A percentile compares a stretch with the other conserved stretches of the same genome.
phyloP scores from a whole-genome alignment of 2,113 vertebrate genomes.

The Anhinga anhinga region DNA sequence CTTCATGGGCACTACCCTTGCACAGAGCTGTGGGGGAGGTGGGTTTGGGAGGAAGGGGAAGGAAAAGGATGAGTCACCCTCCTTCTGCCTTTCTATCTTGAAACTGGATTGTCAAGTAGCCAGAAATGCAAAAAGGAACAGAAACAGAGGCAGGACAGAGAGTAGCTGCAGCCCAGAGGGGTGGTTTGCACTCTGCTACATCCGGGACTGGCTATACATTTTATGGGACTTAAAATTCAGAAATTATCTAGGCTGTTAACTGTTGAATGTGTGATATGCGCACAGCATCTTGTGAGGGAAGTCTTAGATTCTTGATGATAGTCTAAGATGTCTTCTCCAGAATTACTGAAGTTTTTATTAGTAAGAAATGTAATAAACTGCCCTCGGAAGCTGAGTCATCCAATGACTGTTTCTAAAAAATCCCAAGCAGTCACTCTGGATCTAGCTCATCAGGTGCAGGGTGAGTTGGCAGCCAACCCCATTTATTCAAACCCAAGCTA shows the following conservation, averaged over 20 bases:
- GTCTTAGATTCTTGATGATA: not conserved
- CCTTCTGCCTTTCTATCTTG: not conserved
- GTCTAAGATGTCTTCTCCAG: slow-evolving; percentile 24
- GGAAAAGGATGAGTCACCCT: not conserved
- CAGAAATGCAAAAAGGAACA: not conserved
- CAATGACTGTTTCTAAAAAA: slow-evolving; percentile 21
- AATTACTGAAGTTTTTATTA: slow-evolving; percentile 46
- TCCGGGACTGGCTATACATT: not conserved
- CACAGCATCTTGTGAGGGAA: not conserved
- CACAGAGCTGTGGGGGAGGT: not conserved
- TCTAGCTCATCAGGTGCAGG: slow-evolving; percentile 23
- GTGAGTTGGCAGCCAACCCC: slow-evolving; percentile 27
- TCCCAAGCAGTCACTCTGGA: slow-evolving; percentile 3
- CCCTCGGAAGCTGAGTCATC: slow-evolving; percentile 55
- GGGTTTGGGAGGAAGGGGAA: not conserved
- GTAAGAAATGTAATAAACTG: slow-evolving; percentile 33
- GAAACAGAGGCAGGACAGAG: not conserved
- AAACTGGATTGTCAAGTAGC: not conserved
- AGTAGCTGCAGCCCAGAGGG: not conserved
- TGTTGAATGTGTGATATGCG: not conserved
- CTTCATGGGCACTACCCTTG: not conserved
- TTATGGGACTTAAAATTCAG: not conserved
- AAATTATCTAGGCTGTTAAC: not conserved
- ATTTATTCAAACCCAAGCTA: slow-evolving; percentile 1
- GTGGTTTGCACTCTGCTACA: not conserved